Conservation (phyloP, 2,113 vertebrate genomes). For the Hyaena hyaena region DNA sequence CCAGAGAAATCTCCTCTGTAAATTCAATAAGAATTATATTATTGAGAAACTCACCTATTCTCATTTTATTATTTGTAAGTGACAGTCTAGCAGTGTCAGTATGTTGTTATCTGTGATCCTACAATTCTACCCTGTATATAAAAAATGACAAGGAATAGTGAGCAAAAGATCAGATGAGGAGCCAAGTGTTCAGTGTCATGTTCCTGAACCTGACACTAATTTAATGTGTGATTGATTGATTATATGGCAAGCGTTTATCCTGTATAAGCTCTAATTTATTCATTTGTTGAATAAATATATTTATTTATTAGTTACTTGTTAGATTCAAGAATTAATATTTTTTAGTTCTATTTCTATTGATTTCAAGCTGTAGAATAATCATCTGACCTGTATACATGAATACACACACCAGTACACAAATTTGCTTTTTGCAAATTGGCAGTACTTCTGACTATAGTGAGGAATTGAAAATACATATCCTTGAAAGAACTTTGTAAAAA, state of each 20-base stretch:
- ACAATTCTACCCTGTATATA: neutral
- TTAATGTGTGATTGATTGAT: neutral
- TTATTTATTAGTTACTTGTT: neutral
- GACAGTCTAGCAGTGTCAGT: constrained; percentile 48
- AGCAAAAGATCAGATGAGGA: neutral
- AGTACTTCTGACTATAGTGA: neutral
- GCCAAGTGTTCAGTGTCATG: neutral
- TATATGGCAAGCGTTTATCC: neutral
- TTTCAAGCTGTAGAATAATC: neutral
- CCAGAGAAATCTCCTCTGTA: constrained; percentile 52
- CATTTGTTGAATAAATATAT: neutral
- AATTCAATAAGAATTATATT: constrained; percentile 71
- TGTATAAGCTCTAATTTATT: neutral
- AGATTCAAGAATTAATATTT: neutral
- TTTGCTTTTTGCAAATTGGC: neutral
- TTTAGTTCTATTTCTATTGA: neutral
- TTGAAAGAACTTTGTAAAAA: neutral
- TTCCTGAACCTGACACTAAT: neutral
- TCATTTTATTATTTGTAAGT: constrained; percentile 61
- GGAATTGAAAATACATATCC: neutral
- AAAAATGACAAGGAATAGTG: neutral
- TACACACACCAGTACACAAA: neutral
- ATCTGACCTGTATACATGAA: neutral
- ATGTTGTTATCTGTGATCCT: neutral
- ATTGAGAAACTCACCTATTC: constrained; percentile 34